Base-by-base conservation (phyloP, 2,113 vertebrate species). In the Oncorhynchus clarkii region DNA sequence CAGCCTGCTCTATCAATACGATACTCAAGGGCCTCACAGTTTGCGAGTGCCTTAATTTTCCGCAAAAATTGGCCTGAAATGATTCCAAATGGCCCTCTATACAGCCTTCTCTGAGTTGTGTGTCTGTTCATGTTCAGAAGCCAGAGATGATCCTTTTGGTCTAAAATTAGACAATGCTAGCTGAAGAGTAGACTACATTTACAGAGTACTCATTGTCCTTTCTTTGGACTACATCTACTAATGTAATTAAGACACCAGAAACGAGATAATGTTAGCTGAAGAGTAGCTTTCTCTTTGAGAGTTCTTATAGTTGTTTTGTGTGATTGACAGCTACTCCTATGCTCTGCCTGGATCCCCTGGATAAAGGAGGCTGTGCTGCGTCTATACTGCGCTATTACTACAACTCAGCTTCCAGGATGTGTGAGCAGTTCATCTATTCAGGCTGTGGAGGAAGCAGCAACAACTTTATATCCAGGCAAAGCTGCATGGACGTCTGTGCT, bases 401-500 rank as follows among this genome's bases (percentile, higher is more conserved):
- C 83, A 96, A 97, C 59, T 1, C n/a, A 20, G 85, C 85, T 76
- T 88, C 85, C 70, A 93, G 90, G 77, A 88, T 64, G 12, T 99
- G 97, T 57, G 90, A 95, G 77, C 76, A 93, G 84, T 99, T 99
- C 75, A 80, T 29, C 16, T 99, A 97, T 5, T 93, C 95, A 0
- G 97, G 96, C 80, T 98, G 97, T 14, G 96, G 97, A 7, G 96
- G 96, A 29, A 98, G 96, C 85, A 89, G 90, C 79, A 99, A 99
- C 86, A 99, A 99, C 88, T 99, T 99, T 0, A 82, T 93, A 77
- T 93, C 85, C 1, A 86, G 85, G 73, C 77, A 72, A 0, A 91
- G 82, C 71, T 99, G 98, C 84, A 85, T 86, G 73, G 91, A 85
- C 0, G 91, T 93, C 78, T 99, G 98, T 73, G 31, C 62, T 24